Evolutionary conservation across 1,140 invertebrate genomes (phyloP), one percentile per base, ranked within the genome.

Genomic region (Leptinotarsa texana): DNA sequence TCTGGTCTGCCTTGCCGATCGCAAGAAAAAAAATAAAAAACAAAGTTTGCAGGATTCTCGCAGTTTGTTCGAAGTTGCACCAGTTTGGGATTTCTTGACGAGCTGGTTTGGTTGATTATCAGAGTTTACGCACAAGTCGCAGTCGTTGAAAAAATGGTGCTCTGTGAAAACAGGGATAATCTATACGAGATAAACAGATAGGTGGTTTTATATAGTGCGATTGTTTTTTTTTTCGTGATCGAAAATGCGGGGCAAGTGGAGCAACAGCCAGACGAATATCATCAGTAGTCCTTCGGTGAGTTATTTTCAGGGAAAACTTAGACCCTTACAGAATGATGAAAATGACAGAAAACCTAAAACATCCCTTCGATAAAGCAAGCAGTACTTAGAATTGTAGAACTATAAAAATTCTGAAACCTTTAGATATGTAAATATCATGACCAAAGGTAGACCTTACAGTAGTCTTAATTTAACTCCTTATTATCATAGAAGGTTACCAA

Each of bases 201-300:
- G 33, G 51, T 57, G 51, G n/a, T 57, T 57, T 57, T 42, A 42
- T 5, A n/a, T 13, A 18, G 51, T n/a, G 51, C 13, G 51, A 57
- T 15, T 57, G 51, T 57, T 65, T 22, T 65, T 27, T 63, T n/a
- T 24, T n/a, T 13, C 13, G 21, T 8, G 11, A 5, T 18, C 13
- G 11, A 57, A 70, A 24, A 70, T 70, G 69, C 47, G 69, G 15
- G 69, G 69, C 18, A 70, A 70, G 69, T 70, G 69, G 69, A 70
- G 15, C 51, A 70, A 70, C 48, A 70, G 24, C 24, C n/a, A 61
- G 49, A 8, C 47, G 49, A 70, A 33, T 61, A 48, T 21, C 3
- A 65, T 18, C 0, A 65, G 63, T 15, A 65, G 69, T 57, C 21
- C 33, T 70, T 70, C 69, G 47, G 69, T 70, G 22, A 57, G 69